Base-by-base conservation (phyloP, 2,888 invertebrate species). In the Pollenia amentaria region DNA sequence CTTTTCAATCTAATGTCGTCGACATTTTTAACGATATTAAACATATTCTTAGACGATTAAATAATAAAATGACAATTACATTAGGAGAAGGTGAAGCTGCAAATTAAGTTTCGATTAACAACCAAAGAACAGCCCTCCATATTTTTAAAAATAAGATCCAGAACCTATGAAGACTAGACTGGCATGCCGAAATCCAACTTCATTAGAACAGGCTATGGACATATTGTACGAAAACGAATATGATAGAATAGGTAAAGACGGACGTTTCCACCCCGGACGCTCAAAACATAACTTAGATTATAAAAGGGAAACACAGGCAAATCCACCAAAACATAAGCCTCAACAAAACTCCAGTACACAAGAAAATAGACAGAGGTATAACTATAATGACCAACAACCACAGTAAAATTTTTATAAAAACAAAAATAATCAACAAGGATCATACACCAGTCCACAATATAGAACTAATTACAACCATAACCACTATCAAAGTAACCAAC, bases 361-460 rank as follows among this genome's bases (percentile, higher is more conserved):
- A 48, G 48, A 48, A 48, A 48, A 12, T 48, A 48, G 48, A 48
- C 11, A 12, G 48, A 51, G 6, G 16, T 18, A 18, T n/a, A n/a
- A n/a, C n/a, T n/a, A n/a, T 18, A 55, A 55, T 55, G 16, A 48
- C 14, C 48, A 48, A 48, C 48, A 48, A 48, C 48, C 11, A 48
- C 48, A 48, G 11, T 1, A n/a, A 48, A 48, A 48, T 48, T 48
- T 48, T 48, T 48, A 48, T 48, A 48, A 48, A 48, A 48, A 40
- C 38, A 38, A 60, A 29, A 60, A 60, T 60, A 60, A 60, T 9
- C 1, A 40, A n/a, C 48, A 65, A 76, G 70, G 40, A 69, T 51
- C 69, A 10, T 51, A 72, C 46, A 21, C 72, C 29, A 75, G 8
- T 12, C 40, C 29, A 16, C 90, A 91, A 65, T 87, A 90, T 2